Conservation (phyloP, 2,797 vertebrate species). For the Aselliscus stoliczkanus region DNA sequence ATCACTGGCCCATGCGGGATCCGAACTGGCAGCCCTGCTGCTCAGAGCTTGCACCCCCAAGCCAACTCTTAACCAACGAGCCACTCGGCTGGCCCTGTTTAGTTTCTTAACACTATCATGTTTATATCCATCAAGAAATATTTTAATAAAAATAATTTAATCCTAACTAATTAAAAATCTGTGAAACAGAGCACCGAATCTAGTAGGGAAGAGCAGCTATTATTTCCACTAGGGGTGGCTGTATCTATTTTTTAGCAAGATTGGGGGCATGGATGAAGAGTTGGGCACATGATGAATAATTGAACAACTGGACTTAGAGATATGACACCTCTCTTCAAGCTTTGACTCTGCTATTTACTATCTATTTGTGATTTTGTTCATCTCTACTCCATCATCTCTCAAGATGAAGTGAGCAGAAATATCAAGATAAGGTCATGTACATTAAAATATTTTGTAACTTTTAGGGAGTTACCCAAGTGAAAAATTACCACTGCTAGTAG, state of each 20-base stretch:
- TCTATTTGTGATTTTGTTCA: not conserved
- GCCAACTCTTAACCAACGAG: too few relatives aligned
- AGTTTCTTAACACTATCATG: not conserved
- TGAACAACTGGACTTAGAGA: not conserved
- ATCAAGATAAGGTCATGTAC: not conserved
- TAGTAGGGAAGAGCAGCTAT: not conserved
- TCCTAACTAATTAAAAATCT: not conserved
- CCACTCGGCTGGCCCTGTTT: too few relatives aligned
- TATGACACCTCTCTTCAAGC: not conserved
- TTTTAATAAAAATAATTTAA: not conserved
- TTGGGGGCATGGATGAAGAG: not conserved
- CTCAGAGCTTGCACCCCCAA: too few relatives aligned
- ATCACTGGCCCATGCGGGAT: too few relatives aligned
- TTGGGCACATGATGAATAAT: not conserved
- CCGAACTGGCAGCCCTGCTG: too few relatives aligned
- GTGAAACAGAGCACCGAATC: not conserved
- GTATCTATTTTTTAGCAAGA: not conserved
- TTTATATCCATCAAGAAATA: not conserved
- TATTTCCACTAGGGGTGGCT: not conserved
- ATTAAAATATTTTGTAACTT: constrained; percentile 11
- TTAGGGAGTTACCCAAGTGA: not conserved
- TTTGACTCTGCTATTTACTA: not conserved
- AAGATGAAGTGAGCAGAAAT: not conserved
- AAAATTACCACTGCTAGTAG: not conserved
- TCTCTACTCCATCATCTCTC: not conserved